Percentiles rank a stretch among this genome's conserved stretches.
Evolutionary conservation across 2,113 vertebrate genomes (phyloP).

Genomic region (Anguilla japonica): DNA sequence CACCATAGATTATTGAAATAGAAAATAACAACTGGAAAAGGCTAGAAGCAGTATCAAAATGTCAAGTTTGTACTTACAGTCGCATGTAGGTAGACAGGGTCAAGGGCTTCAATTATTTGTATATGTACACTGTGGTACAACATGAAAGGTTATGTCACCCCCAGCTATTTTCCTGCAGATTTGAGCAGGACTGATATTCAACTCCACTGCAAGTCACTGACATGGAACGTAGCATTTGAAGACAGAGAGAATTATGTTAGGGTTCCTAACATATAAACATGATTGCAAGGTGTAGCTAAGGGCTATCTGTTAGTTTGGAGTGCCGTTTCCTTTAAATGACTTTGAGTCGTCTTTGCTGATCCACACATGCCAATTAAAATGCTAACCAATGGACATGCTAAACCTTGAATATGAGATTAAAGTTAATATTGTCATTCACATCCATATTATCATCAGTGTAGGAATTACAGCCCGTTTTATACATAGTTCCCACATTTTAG

Average conservation of each 20-base stretch:
- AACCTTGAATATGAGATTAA: constrained; percentile 13
- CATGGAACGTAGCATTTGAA: constrained; percentile 79
- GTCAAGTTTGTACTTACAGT: constrained; percentile 99
- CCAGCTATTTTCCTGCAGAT: constrained; percentile 91
- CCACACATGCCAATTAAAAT: constrained; percentile 61
- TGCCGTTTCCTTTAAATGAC: constrained; percentile 60
- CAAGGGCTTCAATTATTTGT: constrained; percentile 99
- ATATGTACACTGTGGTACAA: constrained; percentile 87
- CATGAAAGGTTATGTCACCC: constrained; percentile 98
- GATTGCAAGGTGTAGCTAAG: constrained; percentile 75
- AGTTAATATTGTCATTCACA: not conserved
- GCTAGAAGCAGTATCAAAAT: constrained; percentile 97
- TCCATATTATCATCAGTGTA: no score
- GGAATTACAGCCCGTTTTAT: no score
- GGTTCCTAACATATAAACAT: constrained; percentile 72
- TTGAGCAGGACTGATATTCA: constrained; percentile 84
- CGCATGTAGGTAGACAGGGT: constrained; percentile 91
- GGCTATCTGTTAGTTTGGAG: constrained; percentile 58
- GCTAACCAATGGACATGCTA: constrained; percentile 40
- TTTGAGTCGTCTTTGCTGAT: constrained; percentile 56
- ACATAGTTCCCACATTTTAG: no score
- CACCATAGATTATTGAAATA: constrained; percentile 99
- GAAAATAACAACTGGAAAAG: constrained; percentile 93
- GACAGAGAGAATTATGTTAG: constrained; percentile 67
- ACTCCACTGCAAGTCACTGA: constrained; percentile 76